A percentile compares a stretch with the other conserved stretches of the same genome.
These are phyloP conservation scores for Danio kyathit DNA, from an alignment of 2,797 vertebrate genomes.

Conservation along the genomic window DNA sequence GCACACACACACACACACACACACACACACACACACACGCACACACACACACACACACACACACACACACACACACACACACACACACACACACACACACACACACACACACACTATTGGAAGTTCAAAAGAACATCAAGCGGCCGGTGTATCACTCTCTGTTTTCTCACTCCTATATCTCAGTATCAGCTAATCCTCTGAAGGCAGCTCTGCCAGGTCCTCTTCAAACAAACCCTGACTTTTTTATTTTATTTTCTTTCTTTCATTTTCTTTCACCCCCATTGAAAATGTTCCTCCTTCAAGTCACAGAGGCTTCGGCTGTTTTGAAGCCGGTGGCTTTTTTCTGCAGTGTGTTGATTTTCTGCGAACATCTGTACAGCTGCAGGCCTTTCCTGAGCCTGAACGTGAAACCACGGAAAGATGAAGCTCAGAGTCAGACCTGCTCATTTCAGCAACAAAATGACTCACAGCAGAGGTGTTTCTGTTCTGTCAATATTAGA, in stretches of 20 bases:
- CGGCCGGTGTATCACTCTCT: background rate
- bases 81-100: too few relatives aligned
- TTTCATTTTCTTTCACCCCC: too few relatives aligned
- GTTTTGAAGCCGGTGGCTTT: slow-evolving; percentile 20
- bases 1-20: too few relatives aligned
- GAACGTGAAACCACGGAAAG: slow-evolving; percentile 1
- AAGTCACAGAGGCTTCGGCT: background rate
- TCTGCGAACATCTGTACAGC: slow-evolving; percentile 47
- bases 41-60: too few relatives aligned
- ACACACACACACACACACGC: too few relatives aligned
- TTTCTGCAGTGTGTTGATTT: slow-evolving; percentile 38
- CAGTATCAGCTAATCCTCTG: background rate
- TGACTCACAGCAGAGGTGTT: background rate
- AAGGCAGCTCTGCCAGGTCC: background rate
- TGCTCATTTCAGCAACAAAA: background rate
- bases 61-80: too few relatives aligned
- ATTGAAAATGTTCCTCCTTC: slow-evolving; percentile 22
- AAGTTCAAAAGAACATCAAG: background rate
- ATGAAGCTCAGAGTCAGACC: background rate
- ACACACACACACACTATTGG: too few relatives aligned
- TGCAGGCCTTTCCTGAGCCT: slow-evolving; percentile 23
- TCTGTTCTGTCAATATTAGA: background rate
- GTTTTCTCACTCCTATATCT: background rate
- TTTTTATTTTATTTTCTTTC: background rate
- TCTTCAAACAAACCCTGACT: slow-evolving; percentile 18